Base-by-base conservation (phyloP, 2,888 invertebrate species). In the Drosophila prolongata region DNA sequence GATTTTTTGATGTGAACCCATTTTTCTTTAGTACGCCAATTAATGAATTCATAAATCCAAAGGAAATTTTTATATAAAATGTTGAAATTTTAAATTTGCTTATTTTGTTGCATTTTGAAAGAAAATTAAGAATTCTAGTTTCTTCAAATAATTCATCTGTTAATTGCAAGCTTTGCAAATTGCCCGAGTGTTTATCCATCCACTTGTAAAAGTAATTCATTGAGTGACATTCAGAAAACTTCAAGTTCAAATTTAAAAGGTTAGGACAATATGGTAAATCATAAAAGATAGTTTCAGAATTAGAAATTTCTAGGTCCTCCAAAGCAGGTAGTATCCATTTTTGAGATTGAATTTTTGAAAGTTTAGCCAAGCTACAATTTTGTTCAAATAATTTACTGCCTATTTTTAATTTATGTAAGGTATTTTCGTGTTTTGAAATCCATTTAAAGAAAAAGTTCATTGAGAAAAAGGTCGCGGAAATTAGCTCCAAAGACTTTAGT, bases 181-280 rank as follows among this genome's bases (percentile, higher is more conserved):
- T 40, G 4, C 3, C 19, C 1, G 43, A 5, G 16, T 43, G 43
- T 19, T 19, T 19, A 11, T 5, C 11, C 11, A 43, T 19, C 43
- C 43, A 43, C 6, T 10, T 43, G 43, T 43, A 19, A 19, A 43
- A 43, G 10, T 19, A 43, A 43, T 43, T 11, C 2, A 11, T 16
- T 19, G 43, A 43, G 10, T 11, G 43, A 19, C 16, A 19, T 19
- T 11, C 5, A 19, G 19, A 10, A 43, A 6, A 11, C 6, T 11
- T 2, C 5, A 43, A 10, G 10, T 19, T 9, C 6, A 43, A 19
- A 19, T 10, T 0, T 10, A 16, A 1, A 19, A 43, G 10, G 16
- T 19, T 43, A 11, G 42, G 42, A 43, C 42, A 43, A 43, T 43
- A 43, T 19, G 16, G 42, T 43, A 43, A 19, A 19, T 43, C 40